Evolutionary conservation across 2,888 invertebrate genomes (phyloP).

Genomic region (Lysandra bellargus): DNA sequence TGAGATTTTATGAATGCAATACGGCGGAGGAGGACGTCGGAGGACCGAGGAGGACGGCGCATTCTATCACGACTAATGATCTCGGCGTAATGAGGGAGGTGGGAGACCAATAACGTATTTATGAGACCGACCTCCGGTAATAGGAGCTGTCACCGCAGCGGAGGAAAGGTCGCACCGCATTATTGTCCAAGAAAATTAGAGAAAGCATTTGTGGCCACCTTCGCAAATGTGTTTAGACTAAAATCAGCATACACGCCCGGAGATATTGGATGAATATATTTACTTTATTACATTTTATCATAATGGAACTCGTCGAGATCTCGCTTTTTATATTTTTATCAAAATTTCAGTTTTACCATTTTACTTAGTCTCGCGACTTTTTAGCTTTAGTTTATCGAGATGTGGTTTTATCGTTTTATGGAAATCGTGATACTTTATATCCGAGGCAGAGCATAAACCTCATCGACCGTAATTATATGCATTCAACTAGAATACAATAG

Average conservation of each 20-base stretch:
- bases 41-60: constrained; percentile 45
- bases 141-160: constrained; percentile 63
- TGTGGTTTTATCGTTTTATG: constrained; percentile 14
- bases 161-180: constrained; percentile 56
- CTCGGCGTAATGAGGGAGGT: constrained; percentile 69
- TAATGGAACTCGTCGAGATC: background rate
- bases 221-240: constrained; percentile 27
- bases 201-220: constrained; percentile 42
- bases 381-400: background rate
- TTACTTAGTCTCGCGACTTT: background rate
- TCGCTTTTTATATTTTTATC: background rate
- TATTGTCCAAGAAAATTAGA: constrained; percentile 54
- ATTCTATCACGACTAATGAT: constrained; percentile 76
- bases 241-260: constrained; percentile 23
- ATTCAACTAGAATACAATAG: constrained; percentile 22
- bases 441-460: background rate
- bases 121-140: constrained; percentile 71
- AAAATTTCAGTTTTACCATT: background rate
- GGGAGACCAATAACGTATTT: constrained; percentile 75
- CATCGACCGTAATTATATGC: constrained; percentile 5
- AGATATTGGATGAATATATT: constrained; percentile 26
- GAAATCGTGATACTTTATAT: constrained; percentile 3
- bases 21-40: background rate
- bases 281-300: constrained; percentile 19
- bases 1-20: constrained; percentile 32